A percentile compares a stretch with the other conserved stretches of the same genome.
Conservation (phyloP, 2,888 invertebrate genomes). For the Drosophila cracens region DNA sequence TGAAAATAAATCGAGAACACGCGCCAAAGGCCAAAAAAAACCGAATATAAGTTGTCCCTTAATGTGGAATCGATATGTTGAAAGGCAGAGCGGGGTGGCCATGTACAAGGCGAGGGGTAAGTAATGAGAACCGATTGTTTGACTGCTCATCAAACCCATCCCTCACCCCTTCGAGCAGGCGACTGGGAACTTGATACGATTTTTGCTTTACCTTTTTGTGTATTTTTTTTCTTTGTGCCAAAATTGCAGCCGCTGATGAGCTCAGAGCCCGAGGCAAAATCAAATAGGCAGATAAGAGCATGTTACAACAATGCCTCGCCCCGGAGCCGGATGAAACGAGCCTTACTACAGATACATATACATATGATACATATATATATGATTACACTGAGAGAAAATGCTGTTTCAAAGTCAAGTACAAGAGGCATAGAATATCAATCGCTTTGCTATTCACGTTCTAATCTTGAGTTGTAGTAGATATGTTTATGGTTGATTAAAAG, state of each 20-base stretch:
- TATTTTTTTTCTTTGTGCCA: constrained; percentile 13
- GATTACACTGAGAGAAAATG: neutral
- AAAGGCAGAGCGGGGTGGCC: neutral
- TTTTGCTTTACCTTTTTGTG: constrained; percentile 25
- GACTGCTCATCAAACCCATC: neutral
- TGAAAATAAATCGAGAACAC: constrained; percentile 65
- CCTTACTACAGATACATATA: constrained; percentile 21
- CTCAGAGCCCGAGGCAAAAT: constrained; percentile 60
- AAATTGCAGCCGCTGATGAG: constrained; percentile 63
- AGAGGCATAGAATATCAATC: neutral
- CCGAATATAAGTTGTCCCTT: constrained; percentile 34
- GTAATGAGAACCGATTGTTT: constrained; percentile 19
- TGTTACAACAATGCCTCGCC: constrained; percentile 44
- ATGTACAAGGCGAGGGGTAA: constrained; percentile 25
- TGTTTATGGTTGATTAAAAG: neutral
- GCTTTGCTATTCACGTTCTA: neutral
- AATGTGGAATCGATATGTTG: constrained; percentile 69
- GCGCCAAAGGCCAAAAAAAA: constrained; percentile 44
- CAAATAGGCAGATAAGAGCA: constrained; percentile 63
- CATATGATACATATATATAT: neutral
- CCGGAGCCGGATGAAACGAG: constrained; percentile 48
- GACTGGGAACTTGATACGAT: constrained; percentile 52
- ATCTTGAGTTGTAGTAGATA: neutral
- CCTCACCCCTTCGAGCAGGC: constrained; percentile 10
- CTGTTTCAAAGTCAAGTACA: neutral